These are phyloP conservation scores for Phalloptychus januarius DNA, from an alignment of 2,797 vertebrate species.

Conservation along the genomic window DNA sequence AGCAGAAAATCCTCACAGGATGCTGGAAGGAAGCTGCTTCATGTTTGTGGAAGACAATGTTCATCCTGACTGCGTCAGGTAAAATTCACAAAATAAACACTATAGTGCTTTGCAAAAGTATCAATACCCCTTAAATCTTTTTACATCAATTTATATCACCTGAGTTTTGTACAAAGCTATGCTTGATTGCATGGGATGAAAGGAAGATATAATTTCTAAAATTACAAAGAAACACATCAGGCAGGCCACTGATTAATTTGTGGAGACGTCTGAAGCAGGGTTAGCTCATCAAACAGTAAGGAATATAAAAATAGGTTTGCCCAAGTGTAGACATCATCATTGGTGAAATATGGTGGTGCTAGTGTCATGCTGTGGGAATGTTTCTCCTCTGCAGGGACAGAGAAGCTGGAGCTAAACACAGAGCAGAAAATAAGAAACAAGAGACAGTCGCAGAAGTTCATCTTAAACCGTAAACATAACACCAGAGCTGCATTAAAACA, in stretches of 20 bases:
- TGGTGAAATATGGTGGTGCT: neutral
- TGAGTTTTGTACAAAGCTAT: neutral
- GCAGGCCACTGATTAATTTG: neutral
- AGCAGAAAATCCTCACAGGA: constrained; percentile 22
- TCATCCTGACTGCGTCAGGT: constrained; percentile 24
- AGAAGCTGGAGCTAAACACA: neutral
- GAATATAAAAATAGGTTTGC: neutral
- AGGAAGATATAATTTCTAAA: neutral
- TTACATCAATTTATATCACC: neutral
- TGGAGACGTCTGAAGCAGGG: neutral
- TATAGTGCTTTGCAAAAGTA: neutral
- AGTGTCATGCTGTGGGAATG: neutral
- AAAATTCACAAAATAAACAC: constrained; percentile 22
- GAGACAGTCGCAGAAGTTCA: neutral
- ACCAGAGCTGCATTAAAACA: neutral
- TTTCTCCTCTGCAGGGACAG: neutral
- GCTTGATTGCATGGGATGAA: neutral
- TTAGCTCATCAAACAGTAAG: neutral
- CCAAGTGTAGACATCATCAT: neutral
- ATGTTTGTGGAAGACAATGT: constrained; percentile 52
- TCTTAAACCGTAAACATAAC: neutral
- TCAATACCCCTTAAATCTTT: neutral
- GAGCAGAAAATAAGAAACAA: neutral
- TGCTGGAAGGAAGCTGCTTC: constrained; percentile 50
- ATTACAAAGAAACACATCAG: neutral